Conservation (phyloP, 2,888 invertebrate genomes). For the Nemotelus pantherinus region DNA sequence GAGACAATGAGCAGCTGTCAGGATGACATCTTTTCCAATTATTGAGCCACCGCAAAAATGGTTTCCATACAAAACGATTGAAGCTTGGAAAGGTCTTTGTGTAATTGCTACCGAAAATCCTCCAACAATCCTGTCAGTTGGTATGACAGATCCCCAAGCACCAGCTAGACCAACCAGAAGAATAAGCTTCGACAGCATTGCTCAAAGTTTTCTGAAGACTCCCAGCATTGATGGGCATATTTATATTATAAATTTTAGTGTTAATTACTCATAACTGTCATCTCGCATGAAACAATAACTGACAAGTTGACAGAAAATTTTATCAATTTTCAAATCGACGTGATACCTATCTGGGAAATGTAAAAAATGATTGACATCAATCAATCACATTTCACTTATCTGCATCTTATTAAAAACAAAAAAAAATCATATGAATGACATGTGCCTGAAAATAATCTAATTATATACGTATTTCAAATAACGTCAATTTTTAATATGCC, state of each 20-base stretch:
- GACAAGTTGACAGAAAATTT: too few species aligned
- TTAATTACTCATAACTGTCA: too few species aligned
- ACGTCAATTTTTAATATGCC: too few species aligned
- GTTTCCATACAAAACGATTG: constrained; percentile 2
- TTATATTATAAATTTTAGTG: too few species aligned
- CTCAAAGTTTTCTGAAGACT: background rate
- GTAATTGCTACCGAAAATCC: constrained; percentile 30
- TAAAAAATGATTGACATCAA: background rate
- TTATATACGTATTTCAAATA: too few species aligned
- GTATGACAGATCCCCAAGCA: background rate
- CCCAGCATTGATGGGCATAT: too few species aligned
- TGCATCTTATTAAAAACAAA: too few species aligned
- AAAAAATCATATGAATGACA: too few species aligned
- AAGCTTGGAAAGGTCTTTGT: constrained; percentile 36
- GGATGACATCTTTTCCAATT: constrained; percentile 52
- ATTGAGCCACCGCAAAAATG: constrained; percentile 53
- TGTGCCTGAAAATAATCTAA: too few species aligned
- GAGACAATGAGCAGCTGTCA: constrained; percentile 54
- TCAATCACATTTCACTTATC: background rate
- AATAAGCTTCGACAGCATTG: background rate
- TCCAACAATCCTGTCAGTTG: constrained; percentile 39
- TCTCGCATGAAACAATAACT: too few species aligned
- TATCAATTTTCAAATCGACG: too few species aligned
- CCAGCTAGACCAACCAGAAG: constrained; percentile 1
- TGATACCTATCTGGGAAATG: too few species aligned